Evolutionary conservation across 1,140 invertebrate genomes (phyloP).

Genomic region (Musca domestica): DNA sequence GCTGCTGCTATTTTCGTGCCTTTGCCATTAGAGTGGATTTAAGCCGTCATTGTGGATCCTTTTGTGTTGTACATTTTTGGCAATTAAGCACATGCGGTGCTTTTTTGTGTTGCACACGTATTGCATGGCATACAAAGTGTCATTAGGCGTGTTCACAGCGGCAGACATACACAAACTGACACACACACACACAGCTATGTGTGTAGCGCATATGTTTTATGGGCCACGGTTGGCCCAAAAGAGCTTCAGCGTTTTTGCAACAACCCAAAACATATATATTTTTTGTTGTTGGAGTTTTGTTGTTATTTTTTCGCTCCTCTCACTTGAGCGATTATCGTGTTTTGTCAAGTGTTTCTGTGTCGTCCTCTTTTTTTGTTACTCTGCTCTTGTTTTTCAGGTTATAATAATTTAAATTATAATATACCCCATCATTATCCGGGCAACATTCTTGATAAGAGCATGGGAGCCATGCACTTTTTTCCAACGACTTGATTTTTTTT

Average conservation of each 20-base stretch:
- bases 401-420: not conserved
- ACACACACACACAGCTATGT: not conserved
- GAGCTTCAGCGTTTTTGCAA: not conserved
- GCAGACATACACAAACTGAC: too few species aligned
- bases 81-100: constrained; percentile 52
- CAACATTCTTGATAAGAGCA: too few species aligned
- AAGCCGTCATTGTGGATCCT: constrained; percentile 36
- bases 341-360: not conserved
- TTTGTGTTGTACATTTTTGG: constrained; percentile 38
- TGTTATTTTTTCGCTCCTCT: not conserved
- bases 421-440: constrained; percentile 1
- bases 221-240: too few species aligned
- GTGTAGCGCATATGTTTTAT: not conserved
- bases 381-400: constrained; percentile 8
- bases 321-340: constrained; percentile 15
- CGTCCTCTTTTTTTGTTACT: not conserved
- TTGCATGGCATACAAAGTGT: constrained; percentile 26
- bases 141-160: constrained; percentile 18
- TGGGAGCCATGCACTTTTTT: not conserved
- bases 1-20: constrained; percentile 34
- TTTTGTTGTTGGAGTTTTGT: not conserved
- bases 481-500: not conserved
- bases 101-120: constrained; percentile 19
- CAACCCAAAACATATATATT: not conserved
- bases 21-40: constrained; percentile 17